Conservation (phyloP, 2,888 invertebrate species). For the Parnassius mnemosyne region DNA sequence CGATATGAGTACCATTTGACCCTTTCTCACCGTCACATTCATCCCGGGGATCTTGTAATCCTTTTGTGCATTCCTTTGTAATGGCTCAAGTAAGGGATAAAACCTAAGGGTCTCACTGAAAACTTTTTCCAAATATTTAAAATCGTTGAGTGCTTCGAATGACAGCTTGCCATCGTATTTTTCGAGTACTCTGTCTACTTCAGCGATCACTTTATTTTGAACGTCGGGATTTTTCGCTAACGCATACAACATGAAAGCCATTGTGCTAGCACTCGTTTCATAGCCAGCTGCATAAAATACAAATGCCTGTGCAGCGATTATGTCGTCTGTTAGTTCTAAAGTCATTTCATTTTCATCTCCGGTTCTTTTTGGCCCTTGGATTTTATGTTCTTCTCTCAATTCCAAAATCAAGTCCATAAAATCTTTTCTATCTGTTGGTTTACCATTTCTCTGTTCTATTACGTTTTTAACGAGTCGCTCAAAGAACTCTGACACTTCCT, state of each 20-base stretch:
- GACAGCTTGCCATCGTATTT: conserved; percentile 49
- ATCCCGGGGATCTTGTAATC: conserved; percentile 55
- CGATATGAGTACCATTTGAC: conserved; percentile 48
- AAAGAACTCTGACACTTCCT: background rate
- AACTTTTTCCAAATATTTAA: conserved; percentile 61
- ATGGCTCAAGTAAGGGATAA: conserved; percentile 61
- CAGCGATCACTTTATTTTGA: conserved; percentile 50
- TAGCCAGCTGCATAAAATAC: conserved; percentile 67
- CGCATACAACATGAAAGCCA: conserved; percentile 53
- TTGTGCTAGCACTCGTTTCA: conserved; percentile 64
- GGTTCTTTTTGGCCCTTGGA: background rate
- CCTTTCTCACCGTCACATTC: conserved; percentile 51
- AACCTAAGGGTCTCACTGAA: conserved; percentile 61
- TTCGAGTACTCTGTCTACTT: conserved; percentile 48
- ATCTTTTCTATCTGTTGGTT: background rate
- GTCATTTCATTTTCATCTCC: conserved; percentile 30
- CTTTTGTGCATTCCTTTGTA: conserved; percentile 51
- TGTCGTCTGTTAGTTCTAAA: conserved; percentile 45
- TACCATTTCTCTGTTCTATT: background rate
- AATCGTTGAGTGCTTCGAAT: conserved; percentile 55
- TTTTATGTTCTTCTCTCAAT: background rate
- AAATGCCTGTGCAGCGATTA: conserved; percentile 60
- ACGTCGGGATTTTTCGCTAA: conserved; percentile 55
- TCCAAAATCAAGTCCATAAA: conserved; percentile 2
- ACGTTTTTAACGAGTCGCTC: background rate